Percentiles rank a stretch among this genome's conserved stretches.
These are phyloP conservation scores for Imbricaverruca yamaguchii DNA, from an alignment of 2,888 invertebrate genomes.

Conservation along the genomic window DNA sequence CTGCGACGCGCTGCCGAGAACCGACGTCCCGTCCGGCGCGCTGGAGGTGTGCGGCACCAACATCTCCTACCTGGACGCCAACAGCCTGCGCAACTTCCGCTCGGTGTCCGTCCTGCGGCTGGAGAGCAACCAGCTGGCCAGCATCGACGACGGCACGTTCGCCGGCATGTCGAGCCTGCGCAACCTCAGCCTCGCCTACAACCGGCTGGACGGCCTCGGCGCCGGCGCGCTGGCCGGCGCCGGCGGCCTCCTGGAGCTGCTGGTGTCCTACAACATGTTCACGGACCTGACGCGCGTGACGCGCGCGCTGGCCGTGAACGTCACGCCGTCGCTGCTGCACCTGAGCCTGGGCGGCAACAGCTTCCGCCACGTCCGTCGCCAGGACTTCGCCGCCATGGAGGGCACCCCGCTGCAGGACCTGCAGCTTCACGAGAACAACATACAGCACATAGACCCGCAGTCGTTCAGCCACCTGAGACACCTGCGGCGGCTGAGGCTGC, in stretches of 20 bases:
- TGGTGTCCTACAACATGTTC: conserved; percentile 1
- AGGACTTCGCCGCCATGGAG: background rate
- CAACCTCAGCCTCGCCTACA: background rate
- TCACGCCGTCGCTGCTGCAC: background rate
- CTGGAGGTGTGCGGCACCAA: background rate
- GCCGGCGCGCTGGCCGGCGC: background rate
- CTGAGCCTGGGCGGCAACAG: background rate
- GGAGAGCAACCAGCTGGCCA: background rate
- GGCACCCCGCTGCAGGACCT: background rate
- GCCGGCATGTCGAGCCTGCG: background rate
- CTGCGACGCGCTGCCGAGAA: background rate
- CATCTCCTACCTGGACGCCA: background rate
- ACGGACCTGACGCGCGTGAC: background rate
- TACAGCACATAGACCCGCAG: background rate
- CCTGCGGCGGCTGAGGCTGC: background rate
- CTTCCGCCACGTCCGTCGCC: background rate
- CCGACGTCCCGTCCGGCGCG: background rate
- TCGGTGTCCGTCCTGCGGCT: background rate
- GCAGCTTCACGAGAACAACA: background rate
- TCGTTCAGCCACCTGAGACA: background rate
- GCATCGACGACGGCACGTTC: background rate
- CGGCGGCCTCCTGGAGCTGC: background rate
- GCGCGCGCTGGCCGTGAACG: background rate
- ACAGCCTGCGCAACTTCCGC: background rate
- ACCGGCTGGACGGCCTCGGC: background rate